Evolutionary conservation across 2,113 vertebrate species (phyloP), one percentile per base, ranked within the genome.

Genomic region (Sorex fumeus): DNA sequence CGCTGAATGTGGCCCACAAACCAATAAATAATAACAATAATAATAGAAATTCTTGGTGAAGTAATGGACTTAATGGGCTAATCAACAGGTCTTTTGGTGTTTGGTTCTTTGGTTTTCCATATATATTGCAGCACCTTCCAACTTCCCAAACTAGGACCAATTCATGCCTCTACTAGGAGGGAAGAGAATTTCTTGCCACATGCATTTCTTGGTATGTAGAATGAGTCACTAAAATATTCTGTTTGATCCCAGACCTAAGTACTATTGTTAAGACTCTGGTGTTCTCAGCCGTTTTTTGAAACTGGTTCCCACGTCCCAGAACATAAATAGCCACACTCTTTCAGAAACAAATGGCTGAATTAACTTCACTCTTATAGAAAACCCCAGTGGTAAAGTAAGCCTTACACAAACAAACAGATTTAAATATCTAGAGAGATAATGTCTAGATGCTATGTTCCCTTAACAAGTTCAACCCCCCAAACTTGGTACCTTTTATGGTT

Each of bases 381-480:
- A 6, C 45, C 6, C 76, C 15, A 83, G 67, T 30, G 47, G 72
- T 70, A 94, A 95, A 95, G 79, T 57, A 96, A 95, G 94, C 4
- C 19, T 69, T 89, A 84, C 13, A 66, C 70, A 92, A 95, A 96
- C 75, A 96, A 97, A 95, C 2, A 94, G 50, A 72, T 82, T 93
- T 36, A 74, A 91, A 85, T 45, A 32, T 82, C 72, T 28, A 36
- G 40, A 66, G 92, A 93, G 64, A 86, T 92, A 81, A 0, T 66
- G 66, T 43, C 53, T 27, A 21, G n/a, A 66, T 87, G 27, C 82
- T 72, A 74, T 5, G 28, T 27, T 87, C 78, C 10, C 57, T 83
- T 57, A 30, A 53, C 43, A 93, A 0, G 8, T 53, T 47, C 30
- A 92, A 40, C 21, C 21, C 32, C 64, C 25, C 64, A 83, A 53